Evolutionary conservation across 2,113 vertebrate species (phyloP).

Genomic region (Psammodynastes pulverulentus): DNA sequence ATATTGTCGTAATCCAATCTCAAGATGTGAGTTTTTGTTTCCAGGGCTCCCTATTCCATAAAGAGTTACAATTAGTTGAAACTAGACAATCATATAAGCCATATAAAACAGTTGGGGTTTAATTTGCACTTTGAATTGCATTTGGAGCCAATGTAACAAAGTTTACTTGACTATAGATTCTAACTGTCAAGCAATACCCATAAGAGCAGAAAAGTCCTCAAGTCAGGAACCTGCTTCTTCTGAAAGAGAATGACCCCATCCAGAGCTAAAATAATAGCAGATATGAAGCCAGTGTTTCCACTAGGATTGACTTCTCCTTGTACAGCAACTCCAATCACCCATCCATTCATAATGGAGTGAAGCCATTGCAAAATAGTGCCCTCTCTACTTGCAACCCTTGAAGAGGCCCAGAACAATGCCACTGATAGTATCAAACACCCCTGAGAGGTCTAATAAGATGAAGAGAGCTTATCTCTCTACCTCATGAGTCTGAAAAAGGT

Average conservation of each 20-base stretch:
- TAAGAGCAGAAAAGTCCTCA: not conserved
- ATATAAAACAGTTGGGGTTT: not conserved
- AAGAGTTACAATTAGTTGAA: not conserved
- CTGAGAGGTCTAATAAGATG: not conserved
- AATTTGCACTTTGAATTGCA: not conserved
- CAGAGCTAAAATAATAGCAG: not conserved
- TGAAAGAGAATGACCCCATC: not conserved
- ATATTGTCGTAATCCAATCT: not conserved
- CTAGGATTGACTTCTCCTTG: not conserved
- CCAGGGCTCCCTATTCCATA: not conserved
- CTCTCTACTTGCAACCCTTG: not conserved
- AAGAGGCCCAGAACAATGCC: not conserved
- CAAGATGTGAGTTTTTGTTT: not conserved
- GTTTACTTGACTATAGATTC: not conserved
- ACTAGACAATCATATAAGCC: not conserved
- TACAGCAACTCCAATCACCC: not conserved
- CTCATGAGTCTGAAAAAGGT: not conserved
- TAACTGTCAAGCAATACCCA: not conserved
- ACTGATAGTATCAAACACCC: not conserved
- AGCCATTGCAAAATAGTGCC: not conserved
- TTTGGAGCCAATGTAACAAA: not conserved
- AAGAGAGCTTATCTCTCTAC: not conserved
- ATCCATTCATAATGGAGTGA: not conserved
- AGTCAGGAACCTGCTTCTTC: not conserved
- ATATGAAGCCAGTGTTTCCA: not conserved